Conservation (phyloP, 2,113 vertebrate genomes). For the Fukomys damarensis region DNA sequence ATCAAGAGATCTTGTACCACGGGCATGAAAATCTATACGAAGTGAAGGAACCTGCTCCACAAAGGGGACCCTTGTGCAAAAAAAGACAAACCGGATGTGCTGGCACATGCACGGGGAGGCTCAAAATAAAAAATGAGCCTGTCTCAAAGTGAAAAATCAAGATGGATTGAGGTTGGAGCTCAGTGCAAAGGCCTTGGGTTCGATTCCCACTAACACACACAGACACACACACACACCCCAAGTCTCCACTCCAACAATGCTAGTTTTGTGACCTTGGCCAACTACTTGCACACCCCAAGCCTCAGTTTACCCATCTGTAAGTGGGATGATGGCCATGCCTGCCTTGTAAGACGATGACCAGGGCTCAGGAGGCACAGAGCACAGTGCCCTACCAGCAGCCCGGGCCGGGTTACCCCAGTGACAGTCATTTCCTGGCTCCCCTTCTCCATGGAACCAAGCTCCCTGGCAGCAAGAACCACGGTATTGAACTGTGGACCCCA, state of each 20-base stretch:
- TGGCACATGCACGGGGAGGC: not conserved
- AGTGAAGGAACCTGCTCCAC: not conserved
- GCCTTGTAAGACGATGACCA: not conserved
- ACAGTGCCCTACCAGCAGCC: accelerated
- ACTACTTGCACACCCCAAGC: not conserved
- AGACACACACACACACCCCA: not conserved
- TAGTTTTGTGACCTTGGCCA: not conserved
- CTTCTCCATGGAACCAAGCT: not conserved
- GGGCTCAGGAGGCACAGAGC: not conserved
- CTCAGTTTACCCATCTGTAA: not conserved
- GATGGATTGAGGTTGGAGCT: not conserved
- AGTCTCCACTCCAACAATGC: not conserved
- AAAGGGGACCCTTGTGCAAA: not conserved
- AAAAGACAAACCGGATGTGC: not conserved
- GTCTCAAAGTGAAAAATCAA: not conserved
- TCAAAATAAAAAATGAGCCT: not conserved
- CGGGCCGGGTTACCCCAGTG: not conserved
- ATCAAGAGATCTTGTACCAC: not conserved
- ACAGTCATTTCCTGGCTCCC: not conserved
- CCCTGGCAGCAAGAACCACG: not conserved
- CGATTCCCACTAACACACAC: not conserved
- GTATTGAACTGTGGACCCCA: not conserved
- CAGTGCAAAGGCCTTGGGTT: not conserved
- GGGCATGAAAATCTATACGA: not conserved
- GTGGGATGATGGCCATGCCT: not conserved